Conservation (phyloP, 1,140 invertebrate species). For the Ceratoteleas bidentatus region DNA sequence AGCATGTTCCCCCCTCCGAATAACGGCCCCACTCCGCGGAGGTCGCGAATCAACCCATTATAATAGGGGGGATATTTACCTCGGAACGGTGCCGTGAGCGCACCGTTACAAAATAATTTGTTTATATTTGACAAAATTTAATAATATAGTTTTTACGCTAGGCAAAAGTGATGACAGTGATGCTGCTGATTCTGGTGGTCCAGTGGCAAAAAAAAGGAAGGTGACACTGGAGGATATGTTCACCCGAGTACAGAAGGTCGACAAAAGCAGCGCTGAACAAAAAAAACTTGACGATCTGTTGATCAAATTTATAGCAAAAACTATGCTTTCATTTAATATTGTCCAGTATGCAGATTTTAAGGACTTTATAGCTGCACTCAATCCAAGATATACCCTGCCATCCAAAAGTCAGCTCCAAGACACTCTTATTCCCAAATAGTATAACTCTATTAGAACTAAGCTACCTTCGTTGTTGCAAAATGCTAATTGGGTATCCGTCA, state of each 20-base stretch:
- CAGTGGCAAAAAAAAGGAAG: neutral
- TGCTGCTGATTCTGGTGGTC: neutral
- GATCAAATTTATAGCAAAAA: neutral
- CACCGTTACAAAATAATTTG: too few relatives aligned
- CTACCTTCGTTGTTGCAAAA: neutral
- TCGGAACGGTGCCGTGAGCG: too few relatives aligned
- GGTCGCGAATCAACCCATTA: too few relatives aligned
- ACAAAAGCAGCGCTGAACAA: neutral
- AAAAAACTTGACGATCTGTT: neutral
- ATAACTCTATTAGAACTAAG: neutral
- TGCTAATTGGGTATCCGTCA: conserved; percentile 43
- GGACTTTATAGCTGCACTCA: neutral
- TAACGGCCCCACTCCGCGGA: too few relatives aligned
- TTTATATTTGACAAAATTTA: too few relatives aligned
- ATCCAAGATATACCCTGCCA: conserved; percentile 1
- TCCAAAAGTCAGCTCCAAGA: neutral
- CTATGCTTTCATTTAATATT: conserved; percentile 9
- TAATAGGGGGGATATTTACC: too few relatives aligned
- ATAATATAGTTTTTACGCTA: neutral
- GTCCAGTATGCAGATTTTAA: conserved; percentile 4
- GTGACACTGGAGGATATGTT: neutral
- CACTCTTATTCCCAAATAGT: neutral
- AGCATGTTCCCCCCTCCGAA: too few relatives aligned
- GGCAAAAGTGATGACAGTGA: neutral
- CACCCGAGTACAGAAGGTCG: neutral